Evolutionary conservation across 2,113 vertebrate species (phyloP).

Genomic region (Mustela lutreola): DNA sequence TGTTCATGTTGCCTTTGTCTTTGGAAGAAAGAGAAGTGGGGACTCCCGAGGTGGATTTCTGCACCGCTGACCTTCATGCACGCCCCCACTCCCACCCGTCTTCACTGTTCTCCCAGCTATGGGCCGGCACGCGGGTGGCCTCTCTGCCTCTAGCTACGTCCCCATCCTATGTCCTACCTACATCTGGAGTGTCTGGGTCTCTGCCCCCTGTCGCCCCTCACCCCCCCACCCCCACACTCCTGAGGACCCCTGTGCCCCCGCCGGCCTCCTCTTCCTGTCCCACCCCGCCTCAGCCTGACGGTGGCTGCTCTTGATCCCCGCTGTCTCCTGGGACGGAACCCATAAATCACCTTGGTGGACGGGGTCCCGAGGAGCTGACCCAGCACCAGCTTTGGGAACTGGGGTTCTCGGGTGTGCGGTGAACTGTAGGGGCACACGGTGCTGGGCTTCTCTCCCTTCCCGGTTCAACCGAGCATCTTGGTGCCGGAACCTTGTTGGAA

Average conservation of each 20-base stretch:
- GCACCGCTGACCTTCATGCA: background rate
- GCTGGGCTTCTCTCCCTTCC: fast-evolving
- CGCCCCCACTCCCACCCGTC: background rate
- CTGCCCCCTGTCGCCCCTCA: background rate
- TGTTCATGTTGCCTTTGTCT: constrained; percentile 62
- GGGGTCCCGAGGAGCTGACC: background rate
- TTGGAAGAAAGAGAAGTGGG: constrained; percentile 68
- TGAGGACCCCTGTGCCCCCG: background rate
- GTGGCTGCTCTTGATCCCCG: constrained; percentile 61
- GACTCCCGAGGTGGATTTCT: constrained; percentile 46
- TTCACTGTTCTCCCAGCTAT: background rate
- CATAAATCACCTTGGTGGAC: constrained; percentile 82
- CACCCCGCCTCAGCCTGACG: background rate
- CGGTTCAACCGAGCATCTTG: background rate
- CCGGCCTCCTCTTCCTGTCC: background rate
- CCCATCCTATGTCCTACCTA: background rate
- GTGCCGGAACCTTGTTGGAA: fast-evolving
- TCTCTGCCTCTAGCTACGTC: background rate
- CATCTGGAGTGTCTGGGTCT: background rate
- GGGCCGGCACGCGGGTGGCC: background rate
- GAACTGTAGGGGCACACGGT: background rate
- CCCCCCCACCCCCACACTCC: background rate
- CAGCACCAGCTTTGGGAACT: background rate
- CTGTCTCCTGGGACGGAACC: constrained; percentile 76
- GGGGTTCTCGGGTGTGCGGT: background rate